These are phyloP conservation scores for Tiliacea citrago DNA, from an alignment of 2,888 invertebrate genomes.

Conservation along the genomic window DNA sequence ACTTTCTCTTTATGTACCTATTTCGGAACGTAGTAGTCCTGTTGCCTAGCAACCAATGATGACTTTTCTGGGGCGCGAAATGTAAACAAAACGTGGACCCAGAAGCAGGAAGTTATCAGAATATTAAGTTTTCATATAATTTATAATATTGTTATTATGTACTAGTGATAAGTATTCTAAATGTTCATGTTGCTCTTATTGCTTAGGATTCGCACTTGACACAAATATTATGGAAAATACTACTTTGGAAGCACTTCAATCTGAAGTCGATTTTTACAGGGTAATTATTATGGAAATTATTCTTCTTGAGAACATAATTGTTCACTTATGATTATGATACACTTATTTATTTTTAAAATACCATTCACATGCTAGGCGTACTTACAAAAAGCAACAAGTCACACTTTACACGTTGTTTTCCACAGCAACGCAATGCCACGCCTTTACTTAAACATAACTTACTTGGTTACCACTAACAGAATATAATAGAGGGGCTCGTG, in stretches of 20 bases:
- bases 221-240: conserved; percentile 72
- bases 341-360: not conserved
- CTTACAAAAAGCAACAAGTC: conserved; percentile 39
- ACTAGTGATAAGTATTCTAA: conserved; percentile 5
- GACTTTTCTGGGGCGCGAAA: conserved; percentile 79
- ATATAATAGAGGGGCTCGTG: not conserved
- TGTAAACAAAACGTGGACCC: conserved; percentile 81
- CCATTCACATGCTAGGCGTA: not conserved
- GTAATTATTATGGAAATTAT: conserved; percentile 70
- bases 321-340: not conserved
- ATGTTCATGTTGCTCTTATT: not conserved
- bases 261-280: conserved; percentile 89
- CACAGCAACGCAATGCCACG: conserved; percentile 36
- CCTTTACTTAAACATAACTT: not conserved
- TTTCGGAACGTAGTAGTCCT: conserved; percentile 24
- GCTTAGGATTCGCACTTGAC: not conserved
- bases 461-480: not conserved
- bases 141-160: conserved; percentile 49
- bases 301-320: not conserved
- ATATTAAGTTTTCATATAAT: conserved; percentile 62
- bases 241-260: conserved; percentile 81
- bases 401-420: conserved; percentile 4
- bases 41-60: conserved; percentile 80
- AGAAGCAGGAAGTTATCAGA: conserved; percentile 21
- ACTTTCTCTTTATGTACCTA: not conserved